These are phyloP conservation scores for Brachionus rubens DNA, from an alignment of 1,140 invertebrate genomes.

Conservation along the genomic window DNA sequence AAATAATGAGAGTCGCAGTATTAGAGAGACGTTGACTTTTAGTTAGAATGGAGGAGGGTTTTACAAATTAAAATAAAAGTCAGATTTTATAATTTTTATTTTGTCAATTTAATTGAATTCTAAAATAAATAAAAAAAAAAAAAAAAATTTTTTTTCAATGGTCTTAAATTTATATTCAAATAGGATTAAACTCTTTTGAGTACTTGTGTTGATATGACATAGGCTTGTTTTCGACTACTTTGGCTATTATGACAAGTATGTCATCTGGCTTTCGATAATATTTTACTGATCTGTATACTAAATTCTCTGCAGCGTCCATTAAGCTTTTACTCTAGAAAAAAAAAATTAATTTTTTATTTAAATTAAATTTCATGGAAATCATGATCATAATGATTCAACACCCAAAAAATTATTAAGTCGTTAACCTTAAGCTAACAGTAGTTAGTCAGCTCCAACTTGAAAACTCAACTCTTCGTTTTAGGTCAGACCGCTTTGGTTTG, in stretches of 20 bases:
- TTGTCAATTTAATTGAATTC: not conserved
- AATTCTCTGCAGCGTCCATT: conserved; percentile 1
- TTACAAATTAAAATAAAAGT: too few species aligned
- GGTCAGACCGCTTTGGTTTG: too few species aligned
- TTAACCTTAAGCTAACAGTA: too few species aligned
- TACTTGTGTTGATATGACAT: conserved; percentile 3
- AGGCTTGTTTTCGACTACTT: conserved; percentile 47
- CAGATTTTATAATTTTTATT: not conserved
- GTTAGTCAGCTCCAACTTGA: too few species aligned
- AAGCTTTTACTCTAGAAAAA: conserved; percentile 23
- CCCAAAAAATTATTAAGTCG: too few species aligned
- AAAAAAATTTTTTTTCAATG: not conserved
- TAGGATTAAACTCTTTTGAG: not conserved
- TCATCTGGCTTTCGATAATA: conserved; percentile 86
- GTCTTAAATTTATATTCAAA: conserved; percentile 5
- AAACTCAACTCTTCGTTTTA: too few species aligned
- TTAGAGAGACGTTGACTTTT: not conserved
- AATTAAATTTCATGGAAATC: conserved; percentile 49
- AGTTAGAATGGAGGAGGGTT: too few species aligned
- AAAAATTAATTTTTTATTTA: not conserved
- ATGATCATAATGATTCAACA: too few species aligned
- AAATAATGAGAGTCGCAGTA: too few species aligned
- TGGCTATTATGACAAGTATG: conserved; percentile 83
- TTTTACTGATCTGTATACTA: conserved; percentile 17
- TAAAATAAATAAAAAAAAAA: not conserved